phyloP scores from a whole-genome alignment of 2,797 vertebrate genomes.

The Semotilus atromaculatus region DNA sequence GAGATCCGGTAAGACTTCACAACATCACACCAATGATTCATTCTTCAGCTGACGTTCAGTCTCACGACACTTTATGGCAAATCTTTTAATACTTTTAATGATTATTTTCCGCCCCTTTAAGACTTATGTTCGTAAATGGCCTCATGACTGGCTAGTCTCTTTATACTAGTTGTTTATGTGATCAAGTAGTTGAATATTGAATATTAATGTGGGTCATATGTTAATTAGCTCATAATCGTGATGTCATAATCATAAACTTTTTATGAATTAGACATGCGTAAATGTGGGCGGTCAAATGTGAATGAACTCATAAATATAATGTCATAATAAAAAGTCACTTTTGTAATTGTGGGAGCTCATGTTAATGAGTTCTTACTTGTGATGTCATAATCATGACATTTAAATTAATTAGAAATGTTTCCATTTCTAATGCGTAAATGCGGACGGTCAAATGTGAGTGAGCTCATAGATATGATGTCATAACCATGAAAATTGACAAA shows the following conservation, averaged over 20 bases:
- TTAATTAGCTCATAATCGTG: neutral
- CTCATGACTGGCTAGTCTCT: neutral
- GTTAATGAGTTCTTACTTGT: neutral
- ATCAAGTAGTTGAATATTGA: neutral
- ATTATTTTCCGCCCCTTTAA: neutral
- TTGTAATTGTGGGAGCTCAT: neutral
- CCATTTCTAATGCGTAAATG: neutral
- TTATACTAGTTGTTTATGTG: neutral
- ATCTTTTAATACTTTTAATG: constrained; percentile 9
- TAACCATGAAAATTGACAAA: neutral
- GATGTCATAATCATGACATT: neutral
- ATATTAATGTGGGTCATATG: neutral
- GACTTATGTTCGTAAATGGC: neutral
- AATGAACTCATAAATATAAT: neutral
- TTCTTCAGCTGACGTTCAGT: constrained; percentile 9
- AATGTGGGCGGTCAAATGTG: neutral
- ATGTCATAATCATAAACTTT: neutral
- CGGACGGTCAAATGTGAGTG: neutral
- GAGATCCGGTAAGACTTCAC: constrained; percentile 88
- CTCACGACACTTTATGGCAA: neutral
- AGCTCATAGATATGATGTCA: neutral
- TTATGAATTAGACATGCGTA: neutral
- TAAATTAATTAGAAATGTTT: neutral
- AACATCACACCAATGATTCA: neutral
- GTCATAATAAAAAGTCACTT: neutral